Percentiles rank a stretch among this genome's conserved stretches.
Conservation (phyloP, 2,113 vertebrate species). For the Hyperopisus bebe region DNA sequence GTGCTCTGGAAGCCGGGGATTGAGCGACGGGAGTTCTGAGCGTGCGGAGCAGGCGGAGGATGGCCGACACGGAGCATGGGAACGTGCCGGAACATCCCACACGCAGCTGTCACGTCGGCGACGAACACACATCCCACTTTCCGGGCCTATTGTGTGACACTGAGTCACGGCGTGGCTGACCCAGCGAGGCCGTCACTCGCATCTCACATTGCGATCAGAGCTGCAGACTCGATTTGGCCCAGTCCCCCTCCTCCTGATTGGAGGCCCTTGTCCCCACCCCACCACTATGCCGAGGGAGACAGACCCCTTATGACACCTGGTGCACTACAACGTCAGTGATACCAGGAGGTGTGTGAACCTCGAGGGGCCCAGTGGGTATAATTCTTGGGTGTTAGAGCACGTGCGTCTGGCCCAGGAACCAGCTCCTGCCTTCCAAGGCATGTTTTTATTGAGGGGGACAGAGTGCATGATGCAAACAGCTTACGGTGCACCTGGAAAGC, state of each 20-base stretch:
- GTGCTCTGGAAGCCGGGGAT: not conserved
- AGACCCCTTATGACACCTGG: conserved; percentile 49
- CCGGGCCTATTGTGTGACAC: conserved; percentile 14
- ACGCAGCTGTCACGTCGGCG: conserved; percentile 4
- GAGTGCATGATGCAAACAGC: not conserved
- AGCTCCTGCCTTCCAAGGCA: not conserved
- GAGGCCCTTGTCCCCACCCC: not conserved
- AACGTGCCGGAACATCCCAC: conserved; percentile 21
- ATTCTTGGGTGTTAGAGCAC: conserved; percentile 50
- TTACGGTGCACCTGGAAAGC: not conserved
- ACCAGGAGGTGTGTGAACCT: conserved; percentile 42
- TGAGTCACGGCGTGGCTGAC: conserved; percentile 4
- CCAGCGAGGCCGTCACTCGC: not conserved
- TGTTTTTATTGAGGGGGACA: not conserved
- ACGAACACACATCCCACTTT: conserved; percentile 16
- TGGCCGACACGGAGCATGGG: conserved; percentile 6
- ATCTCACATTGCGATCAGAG: not conserved
- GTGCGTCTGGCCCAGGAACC: conserved; percentile 1
- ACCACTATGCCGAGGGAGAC: not conserved
- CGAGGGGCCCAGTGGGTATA: conserved; percentile 38
- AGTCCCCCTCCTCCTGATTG: not conserved
- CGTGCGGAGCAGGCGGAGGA: conserved; percentile 20
- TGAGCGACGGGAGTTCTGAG: not conserved
- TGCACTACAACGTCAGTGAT: conserved; percentile 49
- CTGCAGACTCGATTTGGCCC: not conserved